Base-by-base conservation (phyloP, 1,140 invertebrate species). In the Drosophila insularis region DNA sequence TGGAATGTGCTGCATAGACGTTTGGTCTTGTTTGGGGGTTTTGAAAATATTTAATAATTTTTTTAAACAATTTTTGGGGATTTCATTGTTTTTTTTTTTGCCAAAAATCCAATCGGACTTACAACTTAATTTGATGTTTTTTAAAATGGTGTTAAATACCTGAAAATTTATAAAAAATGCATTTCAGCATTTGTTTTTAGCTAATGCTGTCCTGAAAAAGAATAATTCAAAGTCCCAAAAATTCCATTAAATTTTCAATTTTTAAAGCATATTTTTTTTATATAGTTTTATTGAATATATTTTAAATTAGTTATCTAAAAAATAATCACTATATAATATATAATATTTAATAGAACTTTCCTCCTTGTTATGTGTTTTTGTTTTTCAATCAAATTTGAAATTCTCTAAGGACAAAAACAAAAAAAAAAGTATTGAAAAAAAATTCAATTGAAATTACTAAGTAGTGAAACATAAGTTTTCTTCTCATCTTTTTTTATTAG, bases 281-380 rank as follows among this genome's bases (percentile, higher is more conserved):
- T 35, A 46, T 32, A 60, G 40, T 82, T 87, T 87, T 86, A 87
- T 87, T 89, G 76, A 80, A 87, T 89, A 89, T 77, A 69, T 73
- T 80, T 87, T 89, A 89, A 87, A 87, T 87, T 87, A 87, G 84
- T 87, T 89, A 80, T 79, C 76, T 82, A 87, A 74, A 71, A 87
- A 89, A 86, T 86, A 86, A 79, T 86, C 78, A 75, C 81, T 76
- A 78, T 76, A 60, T 69, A 68, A 86, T 81, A 79, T 55, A 76
- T 63, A 46, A 76, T 72, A 64, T 80, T 68, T 68, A 75, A 78
- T 81, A 78, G 43, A 84, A 84, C 71, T 80, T 78, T 37, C 78
- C 63, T 71, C 74, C 70, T 84, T 77, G 71, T 69, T 73, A 68
- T 21, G 35, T 56, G 63, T 76, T 66, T 53, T 63, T 35, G 13